Conservation (phyloP, 2,797 vertebrate species). For the Acanthurus leucopareius region DNA sequence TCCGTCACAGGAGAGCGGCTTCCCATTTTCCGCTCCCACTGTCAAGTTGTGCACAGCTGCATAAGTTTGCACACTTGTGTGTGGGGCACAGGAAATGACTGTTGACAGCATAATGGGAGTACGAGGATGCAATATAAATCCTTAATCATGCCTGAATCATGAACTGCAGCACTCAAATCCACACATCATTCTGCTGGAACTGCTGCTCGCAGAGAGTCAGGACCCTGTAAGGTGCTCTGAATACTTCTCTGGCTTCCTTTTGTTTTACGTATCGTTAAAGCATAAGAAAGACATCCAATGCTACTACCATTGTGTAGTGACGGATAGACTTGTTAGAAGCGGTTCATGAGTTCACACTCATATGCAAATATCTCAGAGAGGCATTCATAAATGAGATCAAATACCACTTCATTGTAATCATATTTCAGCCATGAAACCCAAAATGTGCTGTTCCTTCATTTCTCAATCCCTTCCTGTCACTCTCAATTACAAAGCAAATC, state of each 20-base stretch:
- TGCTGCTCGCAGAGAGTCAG: constrained; percentile 25
- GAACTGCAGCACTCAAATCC: constrained; percentile 73
- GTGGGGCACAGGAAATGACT: constrained; percentile 75
- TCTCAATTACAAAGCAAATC: constrained; percentile 62
- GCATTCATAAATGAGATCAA: constrained; percentile 50
- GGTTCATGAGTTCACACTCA: background rate
- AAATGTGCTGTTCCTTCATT: constrained; percentile 52
- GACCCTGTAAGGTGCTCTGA: constrained; percentile 17
- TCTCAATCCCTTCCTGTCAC: constrained; percentile 47
- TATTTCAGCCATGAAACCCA: constrained; percentile 31
- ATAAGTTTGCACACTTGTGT: constrained; percentile 75
- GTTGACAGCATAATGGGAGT: constrained; percentile 83
- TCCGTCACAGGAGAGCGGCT: constrained; percentile 80
- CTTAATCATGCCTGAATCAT: constrained; percentile 84
- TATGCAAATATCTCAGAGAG: background rate
- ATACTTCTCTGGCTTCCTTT: constrained; percentile 21
- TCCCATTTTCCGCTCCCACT: constrained; percentile 82
- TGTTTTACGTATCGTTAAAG: constrained; percentile 23
- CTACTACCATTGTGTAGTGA: constrained; percentile 5
- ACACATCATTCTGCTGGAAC: constrained; percentile 67
- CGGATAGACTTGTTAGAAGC: background rate
- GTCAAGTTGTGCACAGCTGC: constrained; percentile 80
- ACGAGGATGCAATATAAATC: constrained; percentile 81
- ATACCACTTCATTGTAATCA: constrained; percentile 26
- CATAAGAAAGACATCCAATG: background rate